Percentiles rank a stretch among this genome's conserved stretches.
Conservation (phyloP, 2,888 invertebrate genomes). For the Hirudinaria manillensis region DNA sequence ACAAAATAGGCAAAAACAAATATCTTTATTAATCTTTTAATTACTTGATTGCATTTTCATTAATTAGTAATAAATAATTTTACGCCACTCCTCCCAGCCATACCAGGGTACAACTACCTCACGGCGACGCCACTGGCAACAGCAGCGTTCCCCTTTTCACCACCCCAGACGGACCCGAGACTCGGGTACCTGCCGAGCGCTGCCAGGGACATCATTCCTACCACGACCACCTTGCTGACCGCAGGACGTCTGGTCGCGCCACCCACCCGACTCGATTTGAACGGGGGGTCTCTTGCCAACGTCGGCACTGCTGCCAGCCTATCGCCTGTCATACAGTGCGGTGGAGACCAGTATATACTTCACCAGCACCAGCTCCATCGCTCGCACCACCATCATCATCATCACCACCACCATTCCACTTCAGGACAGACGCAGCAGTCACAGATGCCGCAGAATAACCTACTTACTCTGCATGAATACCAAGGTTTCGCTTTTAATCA, state of each 20-base stretch:
- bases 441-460: not conserved
- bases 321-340: conserved; percentile 19
- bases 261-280: conserved; percentile 25
- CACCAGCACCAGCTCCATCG: conserved; percentile 18
- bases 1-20: not conserved
- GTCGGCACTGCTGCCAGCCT: not conserved
- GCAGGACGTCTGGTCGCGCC: conserved; percentile 8
- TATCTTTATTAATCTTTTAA: not conserved
- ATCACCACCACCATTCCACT: not conserved
- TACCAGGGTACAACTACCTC: conserved; percentile 36
- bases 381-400: conserved; percentile 1
- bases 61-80: too few relatives aligned
- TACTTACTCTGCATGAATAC: not conserved
- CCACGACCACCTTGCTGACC: conserved; percentile 3
- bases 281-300: not conserved
- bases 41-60: not conserved
- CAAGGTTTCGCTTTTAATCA: not conserved
- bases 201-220: conserved; percentile 3
- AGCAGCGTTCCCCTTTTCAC: conserved; percentile 26
- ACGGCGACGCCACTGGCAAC: conserved; percentile 29
- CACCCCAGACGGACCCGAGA: not conserved
- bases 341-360: not conserved
- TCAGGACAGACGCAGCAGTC: not conserved
- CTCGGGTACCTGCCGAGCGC: not conserved
- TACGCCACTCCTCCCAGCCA: conserved; percentile 9